A percentile compares a stretch with the other conserved stretches of the same genome.
Conservation (phyloP, 1,140 invertebrate species). For the Pentalonia nigronervosa region DNA sequence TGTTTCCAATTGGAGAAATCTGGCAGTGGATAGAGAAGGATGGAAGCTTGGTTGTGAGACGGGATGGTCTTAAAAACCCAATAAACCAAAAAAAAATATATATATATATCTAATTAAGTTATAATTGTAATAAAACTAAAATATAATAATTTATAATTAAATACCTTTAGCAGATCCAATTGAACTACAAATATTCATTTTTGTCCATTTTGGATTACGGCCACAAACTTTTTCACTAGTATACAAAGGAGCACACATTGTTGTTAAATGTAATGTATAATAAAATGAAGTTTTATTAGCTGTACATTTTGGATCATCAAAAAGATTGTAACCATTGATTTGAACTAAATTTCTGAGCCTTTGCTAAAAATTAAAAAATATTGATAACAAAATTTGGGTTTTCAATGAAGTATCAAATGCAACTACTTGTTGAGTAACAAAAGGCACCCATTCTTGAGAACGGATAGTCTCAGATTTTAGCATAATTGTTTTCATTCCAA, state of each 20-base stretch:
- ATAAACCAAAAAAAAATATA: too few species aligned
- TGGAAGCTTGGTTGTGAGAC: too few species aligned
- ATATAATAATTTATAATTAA: not conserved
- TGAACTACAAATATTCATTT: conserved; percentile 67
- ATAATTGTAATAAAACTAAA: not conserved
- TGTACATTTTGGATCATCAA: conserved; percentile 61
- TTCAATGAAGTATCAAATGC: not conserved
- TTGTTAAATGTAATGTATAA: conserved; percentile 79
- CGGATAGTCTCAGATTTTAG: conserved; percentile 58
- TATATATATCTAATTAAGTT: not conserved
- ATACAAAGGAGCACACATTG: conserved; percentile 85
- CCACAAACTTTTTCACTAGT: conserved; percentile 81
- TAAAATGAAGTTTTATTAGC: conserved; percentile 70
- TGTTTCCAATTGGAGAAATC: too few species aligned
- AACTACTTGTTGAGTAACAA: conserved; percentile 62
- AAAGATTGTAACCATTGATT: conserved; percentile 71
- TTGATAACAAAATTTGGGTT: not conserved
- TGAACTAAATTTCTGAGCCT: conserved; percentile 77
- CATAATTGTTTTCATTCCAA: not conserved
- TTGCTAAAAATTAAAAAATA: conserved; percentile 66
- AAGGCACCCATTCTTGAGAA: conserved; percentile 63
- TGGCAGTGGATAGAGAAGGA: too few species aligned
- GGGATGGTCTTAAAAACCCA: too few species aligned
- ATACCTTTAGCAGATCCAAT: conserved; percentile 62
- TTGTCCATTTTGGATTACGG: conserved; percentile 78